Base-by-base conservation (phyloP, 2,797 vertebrate species). In the Aulostomus chinensis region DNA sequence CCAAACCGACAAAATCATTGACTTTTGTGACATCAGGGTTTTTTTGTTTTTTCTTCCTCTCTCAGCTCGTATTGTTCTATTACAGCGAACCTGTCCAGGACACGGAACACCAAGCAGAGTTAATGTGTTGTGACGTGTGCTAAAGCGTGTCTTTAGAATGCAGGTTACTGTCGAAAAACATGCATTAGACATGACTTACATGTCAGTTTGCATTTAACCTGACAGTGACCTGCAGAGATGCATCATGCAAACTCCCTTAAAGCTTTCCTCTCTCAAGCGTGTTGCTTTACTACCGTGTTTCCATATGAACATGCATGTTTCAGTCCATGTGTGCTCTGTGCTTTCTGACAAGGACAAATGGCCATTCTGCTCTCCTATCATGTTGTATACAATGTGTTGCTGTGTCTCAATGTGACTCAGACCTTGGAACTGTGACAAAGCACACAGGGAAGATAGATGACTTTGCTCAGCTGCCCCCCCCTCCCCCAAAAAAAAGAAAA, bases 341-440 rank as follows among this genome's bases (percentile, higher is more conserved):
- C 31, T 33, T 33, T 47, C 22, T 54, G 78, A 83, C 81, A 75
- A 76, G 63, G 68, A 78, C 70, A 78, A 76, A 79, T 64, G 67
- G 53, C 42, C 49, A 21, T 39, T 51, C 52, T 57, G 28, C 53
- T 30, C 9, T 30, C 33, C 48, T 47, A 60, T 67, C 61, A 55
- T 35, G 53, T 54, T 50, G 37, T 46, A 58, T 56, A 57, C 69
- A 61, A 59, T 62, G 69, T 49, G 68, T 29, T 73, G 54, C 41
- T 61, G 71, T 30, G 66, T 73, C 73, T 82, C 73, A 78, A 70
- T 78, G 77, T 76, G 76, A 75, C 71, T 81, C 61, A 78, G 68
- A 78, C 74, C 69, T 85, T 80, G 68, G 58, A 73, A 67, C 32
- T 10, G 50, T 53, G 54, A 68, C 76, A 71, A 67, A 73, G 61